These are phyloP conservation scores for Gasterosteus nipponicus DNA, from an alignment of 2,113 vertebrate species.

Conservation along the genomic window DNA sequence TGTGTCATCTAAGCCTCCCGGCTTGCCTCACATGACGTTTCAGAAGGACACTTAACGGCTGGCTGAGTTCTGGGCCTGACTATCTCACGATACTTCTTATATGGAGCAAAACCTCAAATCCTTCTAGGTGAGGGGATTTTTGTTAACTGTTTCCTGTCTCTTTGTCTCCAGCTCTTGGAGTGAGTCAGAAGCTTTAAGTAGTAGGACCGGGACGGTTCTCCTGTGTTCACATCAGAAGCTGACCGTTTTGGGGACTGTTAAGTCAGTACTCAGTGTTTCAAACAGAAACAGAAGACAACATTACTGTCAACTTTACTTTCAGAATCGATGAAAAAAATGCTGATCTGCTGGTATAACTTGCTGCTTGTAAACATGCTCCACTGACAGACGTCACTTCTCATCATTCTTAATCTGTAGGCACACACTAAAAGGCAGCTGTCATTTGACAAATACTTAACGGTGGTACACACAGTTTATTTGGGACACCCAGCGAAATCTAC, in stretches of 20 bases:
- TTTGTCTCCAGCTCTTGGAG: conserved; percentile 10
- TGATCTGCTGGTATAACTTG: neutral
- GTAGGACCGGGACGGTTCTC: neutral
- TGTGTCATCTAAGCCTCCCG: conserved; percentile 29
- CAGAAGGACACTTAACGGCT: conserved; percentile 3
- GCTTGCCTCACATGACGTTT: conserved; percentile 33
- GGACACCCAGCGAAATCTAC: neutral
- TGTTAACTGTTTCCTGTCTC: conserved; percentile 5
- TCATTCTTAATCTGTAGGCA: neutral
- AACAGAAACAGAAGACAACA: neutral
- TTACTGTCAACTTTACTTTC: neutral
- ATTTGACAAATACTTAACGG: neutral
- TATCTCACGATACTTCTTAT: neutral
- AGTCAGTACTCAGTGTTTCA: neutral
- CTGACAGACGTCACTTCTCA: conserved; percentile 12
- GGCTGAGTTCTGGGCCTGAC: conserved; percentile 4
- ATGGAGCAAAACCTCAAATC: neutral
- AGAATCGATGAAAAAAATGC: neutral
- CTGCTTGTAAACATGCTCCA: neutral
- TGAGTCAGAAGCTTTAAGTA: conserved; percentile 6
- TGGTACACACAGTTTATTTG: neutral
- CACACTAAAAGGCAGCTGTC: neutral
- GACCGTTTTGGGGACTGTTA: neutral
- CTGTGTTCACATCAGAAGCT: neutral
- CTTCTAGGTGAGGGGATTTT: neutral